These are phyloP conservation scores for Nilaparvata lugens DNA, from an alignment of 1,140 invertebrate species.

Conservation along the genomic window DNA sequence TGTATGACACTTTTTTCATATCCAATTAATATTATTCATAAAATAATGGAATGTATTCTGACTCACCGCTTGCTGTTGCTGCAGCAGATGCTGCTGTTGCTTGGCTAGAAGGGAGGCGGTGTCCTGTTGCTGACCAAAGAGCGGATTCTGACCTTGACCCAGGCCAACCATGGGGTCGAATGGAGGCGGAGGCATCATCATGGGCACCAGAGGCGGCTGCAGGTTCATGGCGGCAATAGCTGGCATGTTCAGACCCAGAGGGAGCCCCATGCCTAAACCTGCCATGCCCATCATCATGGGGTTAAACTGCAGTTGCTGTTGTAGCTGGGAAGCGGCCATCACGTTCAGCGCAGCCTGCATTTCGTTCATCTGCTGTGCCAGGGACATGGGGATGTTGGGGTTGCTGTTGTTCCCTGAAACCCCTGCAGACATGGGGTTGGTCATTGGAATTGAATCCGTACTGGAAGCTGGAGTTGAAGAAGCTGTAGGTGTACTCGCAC, in stretches of 20 bases:
- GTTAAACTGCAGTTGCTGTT: constrained; percentile 70
- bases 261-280: constrained; percentile 58
- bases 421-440: constrained; percentile 35
- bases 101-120: constrained; percentile 46
- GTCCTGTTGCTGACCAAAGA: constrained; percentile 31
- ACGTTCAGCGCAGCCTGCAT: constrained; percentile 79
- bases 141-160: constrained; percentile 34
- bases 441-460: constrained; percentile 45
- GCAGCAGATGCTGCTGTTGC: constrained; percentile 55
- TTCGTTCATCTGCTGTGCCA: constrained; percentile 72
- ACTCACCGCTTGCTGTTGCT: constrained; percentile 48
- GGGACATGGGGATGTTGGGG: constrained; percentile 41
- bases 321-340: constrained; percentile 68
- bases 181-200: constrained; percentile 79
- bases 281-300: constrained; percentile 68
- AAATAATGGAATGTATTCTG: no score
- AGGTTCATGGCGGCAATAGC: constrained; percentile 80
- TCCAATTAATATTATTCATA: no score
- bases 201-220: constrained; percentile 74
- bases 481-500: constrained; percentile 47
- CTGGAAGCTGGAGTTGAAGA: constrained; percentile 50
- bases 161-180: constrained; percentile 52
- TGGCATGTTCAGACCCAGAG: constrained; percentile 71
- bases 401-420: constrained; percentile 16
- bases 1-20: no score